Conservation (phyloP, 2,113 vertebrate genomes). For the Hucho hucho region DNA sequence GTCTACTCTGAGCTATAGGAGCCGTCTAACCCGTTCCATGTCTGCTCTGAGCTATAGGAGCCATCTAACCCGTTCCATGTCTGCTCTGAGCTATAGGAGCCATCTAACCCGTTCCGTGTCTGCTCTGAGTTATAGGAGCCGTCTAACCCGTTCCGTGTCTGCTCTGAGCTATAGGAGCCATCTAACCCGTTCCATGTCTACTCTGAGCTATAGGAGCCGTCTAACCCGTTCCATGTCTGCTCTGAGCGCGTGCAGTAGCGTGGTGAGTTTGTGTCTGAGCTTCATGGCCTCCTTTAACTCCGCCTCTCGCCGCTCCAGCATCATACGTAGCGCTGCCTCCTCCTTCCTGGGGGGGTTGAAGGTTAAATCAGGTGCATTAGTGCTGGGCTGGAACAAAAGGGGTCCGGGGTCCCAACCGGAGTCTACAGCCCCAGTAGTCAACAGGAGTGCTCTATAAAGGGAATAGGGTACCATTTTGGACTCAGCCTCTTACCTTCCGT, state of each 20-base stretch:
- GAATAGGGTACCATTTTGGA: not conserved
- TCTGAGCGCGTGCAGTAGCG: slow-evolving; percentile 63
- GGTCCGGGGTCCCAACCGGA: no score
- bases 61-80: slow-evolving; percentile 63
- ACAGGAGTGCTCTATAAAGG: no score
- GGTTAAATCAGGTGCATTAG: not conserved
- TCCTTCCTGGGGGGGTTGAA: slow-evolving; percentile 49
- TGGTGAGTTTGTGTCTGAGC: slow-evolving; percentile 67
- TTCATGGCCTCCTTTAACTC: slow-evolving; percentile 71
- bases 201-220: no score
- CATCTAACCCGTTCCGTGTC: slow-evolving; percentile 64
- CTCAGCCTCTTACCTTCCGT: slow-evolving; percentile 42
- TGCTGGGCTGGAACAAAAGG: not conserved
- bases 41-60: slow-evolving; percentile 30
- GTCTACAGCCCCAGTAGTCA: no score
- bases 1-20: slow-evolving; percentile 51
- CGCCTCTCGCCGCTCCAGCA: slow-evolving; percentile 72
- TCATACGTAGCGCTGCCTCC: slow-evolving; percentile 56
- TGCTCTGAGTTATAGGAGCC: no score
- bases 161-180: no score
- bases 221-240: slow-evolving; percentile 65
- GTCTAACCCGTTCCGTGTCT: slow-evolving; percentile 65
- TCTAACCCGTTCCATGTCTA: slow-evolving; percentile 67
- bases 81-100: not conserved
- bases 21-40: slow-evolving; percentile 59